Percentiles rank a stretch among this genome's conserved stretches.
These are phyloP conservation scores for Lasioglossum oenotherae DNA, from an alignment of 2,888 invertebrate genomes.

Conservation along the genomic window DNA sequence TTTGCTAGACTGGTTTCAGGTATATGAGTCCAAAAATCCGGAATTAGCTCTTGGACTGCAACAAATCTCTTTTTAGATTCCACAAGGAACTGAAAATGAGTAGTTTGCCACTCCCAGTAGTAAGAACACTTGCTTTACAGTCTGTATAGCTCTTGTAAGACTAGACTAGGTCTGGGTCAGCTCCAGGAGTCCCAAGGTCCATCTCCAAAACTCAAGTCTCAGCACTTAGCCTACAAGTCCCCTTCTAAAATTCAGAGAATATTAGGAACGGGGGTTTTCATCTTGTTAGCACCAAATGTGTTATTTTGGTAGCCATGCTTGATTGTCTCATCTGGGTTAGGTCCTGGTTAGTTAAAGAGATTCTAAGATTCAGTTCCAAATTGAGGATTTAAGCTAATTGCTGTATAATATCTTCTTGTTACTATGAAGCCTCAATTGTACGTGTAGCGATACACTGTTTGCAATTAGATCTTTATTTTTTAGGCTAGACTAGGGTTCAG, in stretches of 20 bases:
- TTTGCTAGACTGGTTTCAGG: neutral
- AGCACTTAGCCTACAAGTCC: neutral
- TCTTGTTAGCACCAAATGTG: neutral
- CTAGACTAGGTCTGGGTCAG: neutral
- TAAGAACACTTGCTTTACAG: neutral
- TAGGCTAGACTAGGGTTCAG: neutral
- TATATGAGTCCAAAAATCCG: neutral
- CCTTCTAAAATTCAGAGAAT: neutral
- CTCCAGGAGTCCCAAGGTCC: neutral
- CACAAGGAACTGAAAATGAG: neutral
- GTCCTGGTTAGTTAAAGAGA: neutral
- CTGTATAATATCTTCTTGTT: neutral
- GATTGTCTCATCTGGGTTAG: neutral
- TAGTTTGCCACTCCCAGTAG: neutral
- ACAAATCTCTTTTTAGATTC: neutral
- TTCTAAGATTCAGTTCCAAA: neutral
- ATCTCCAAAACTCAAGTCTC: neutral
- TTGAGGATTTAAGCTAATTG: neutral
- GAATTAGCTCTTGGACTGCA: neutral
- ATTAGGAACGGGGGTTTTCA: neutral
- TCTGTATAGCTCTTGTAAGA: neutral
- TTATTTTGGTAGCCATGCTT: neutral
- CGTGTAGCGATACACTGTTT: no score
- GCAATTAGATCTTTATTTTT: neutral
- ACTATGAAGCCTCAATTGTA: no score